Evolutionary conservation across 2,888 invertebrate genomes (phyloP).

Genomic region (Liodrosophila aerea): DNA sequence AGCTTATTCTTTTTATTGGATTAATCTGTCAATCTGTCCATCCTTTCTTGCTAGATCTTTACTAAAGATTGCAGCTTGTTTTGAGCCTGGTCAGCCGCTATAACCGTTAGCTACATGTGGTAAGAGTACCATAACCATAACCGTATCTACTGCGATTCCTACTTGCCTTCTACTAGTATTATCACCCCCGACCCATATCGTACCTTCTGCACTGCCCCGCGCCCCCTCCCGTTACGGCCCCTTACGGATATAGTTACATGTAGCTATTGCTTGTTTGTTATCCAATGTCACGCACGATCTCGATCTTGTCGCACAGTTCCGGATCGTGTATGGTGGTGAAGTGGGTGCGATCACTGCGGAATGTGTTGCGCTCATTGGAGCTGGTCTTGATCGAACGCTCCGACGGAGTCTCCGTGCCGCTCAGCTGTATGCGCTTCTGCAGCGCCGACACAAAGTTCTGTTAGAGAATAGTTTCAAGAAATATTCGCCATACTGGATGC

Average conservation of each 20-base stretch:
- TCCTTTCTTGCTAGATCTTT: neutral
- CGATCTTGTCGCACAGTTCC: slow-evolving; percentile 83
- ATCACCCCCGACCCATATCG: slow-evolving; percentile 53
- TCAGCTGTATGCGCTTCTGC: slow-evolving; percentile 88
- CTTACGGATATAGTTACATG: slow-evolving; percentile 79
- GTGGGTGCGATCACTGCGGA: slow-evolving; percentile 89
- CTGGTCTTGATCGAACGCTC: slow-evolving; percentile 84
- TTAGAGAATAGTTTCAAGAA: slow-evolving; percentile 41
- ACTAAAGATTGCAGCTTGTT: neutral
- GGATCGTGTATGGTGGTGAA: slow-evolving; percentile 88
- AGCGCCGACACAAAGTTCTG: slow-evolving; percentile 92
- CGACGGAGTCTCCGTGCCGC: slow-evolving; percentile 84
- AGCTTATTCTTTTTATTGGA: slow-evolving; percentile 27
- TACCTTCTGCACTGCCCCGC: slow-evolving; percentile 7
- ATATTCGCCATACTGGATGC: neutral
- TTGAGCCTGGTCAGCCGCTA: slow-evolving; percentile 11
- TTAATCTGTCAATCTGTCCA: neutral
- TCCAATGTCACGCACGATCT: slow-evolving; percentile 82
- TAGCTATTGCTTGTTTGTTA: slow-evolving; percentile 82
- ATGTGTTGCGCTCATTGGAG: slow-evolving; percentile 88
- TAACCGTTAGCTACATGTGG: slow-evolving; percentile 44
- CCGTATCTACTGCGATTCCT: slow-evolving; percentile 21
- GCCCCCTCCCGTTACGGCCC: slow-evolving; percentile 36
- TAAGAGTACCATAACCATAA: slow-evolving; percentile 5
- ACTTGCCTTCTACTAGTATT: slow-evolving; percentile 1